Conservation (phyloP, 2,113 vertebrate species). For the Eclectus roratus region DNA sequence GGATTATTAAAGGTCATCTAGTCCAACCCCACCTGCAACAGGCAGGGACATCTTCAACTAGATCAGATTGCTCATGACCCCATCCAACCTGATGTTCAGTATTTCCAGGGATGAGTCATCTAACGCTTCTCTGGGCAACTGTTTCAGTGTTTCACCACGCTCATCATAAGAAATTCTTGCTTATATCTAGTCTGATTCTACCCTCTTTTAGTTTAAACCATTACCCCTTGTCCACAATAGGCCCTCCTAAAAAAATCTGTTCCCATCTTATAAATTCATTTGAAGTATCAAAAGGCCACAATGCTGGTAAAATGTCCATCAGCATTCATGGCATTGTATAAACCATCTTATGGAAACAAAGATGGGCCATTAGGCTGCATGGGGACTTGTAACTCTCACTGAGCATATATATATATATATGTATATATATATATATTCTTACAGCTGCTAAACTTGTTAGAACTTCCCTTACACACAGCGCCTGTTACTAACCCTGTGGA, state of each 20-base stretch:
- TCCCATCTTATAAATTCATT: background rate
- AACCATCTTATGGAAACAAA: background rate
- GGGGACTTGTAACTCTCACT: background rate
- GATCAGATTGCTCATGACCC: background rate
- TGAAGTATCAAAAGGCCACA: background rate
- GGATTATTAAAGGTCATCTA: background rate
- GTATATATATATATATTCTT: background rate
- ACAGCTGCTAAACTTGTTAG: background rate
- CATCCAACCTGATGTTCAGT: too few species aligned
- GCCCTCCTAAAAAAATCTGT: background rate
- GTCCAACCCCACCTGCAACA: fast-evolving
- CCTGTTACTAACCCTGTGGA: fast-evolving
- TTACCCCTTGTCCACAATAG: background rate
- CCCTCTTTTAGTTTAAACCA: background rate
- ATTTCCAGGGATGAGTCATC: background rate
- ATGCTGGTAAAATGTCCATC: background rate
- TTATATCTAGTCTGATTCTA: background rate
- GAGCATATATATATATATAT: background rate
- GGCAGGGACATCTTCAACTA: background rate
- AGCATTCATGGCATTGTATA: background rate
- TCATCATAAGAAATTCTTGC: background rate
- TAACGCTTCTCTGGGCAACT: background rate
- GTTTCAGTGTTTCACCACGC: background rate
- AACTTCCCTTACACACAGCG: background rate
- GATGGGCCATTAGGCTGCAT: background rate